phyloP scores from a whole-genome alignment of 2,797 vertebrate species.

The Pangasius mekongensis region DNA sequence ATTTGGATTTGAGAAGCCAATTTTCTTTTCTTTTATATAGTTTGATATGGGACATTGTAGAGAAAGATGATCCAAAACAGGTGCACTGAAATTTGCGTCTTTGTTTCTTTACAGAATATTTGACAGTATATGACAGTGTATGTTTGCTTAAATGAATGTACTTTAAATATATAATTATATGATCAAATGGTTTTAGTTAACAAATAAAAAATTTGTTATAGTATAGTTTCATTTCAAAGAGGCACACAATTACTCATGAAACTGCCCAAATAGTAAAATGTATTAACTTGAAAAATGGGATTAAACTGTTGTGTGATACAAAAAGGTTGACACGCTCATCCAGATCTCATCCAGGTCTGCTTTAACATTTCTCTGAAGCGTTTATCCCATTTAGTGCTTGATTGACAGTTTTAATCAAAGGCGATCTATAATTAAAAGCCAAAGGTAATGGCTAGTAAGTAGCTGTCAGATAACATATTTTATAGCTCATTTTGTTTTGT shows the following conservation, averaged over 20 bases:
- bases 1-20: neutral
- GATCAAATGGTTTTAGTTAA: neutral
- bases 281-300: neutral
- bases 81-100: neutral
- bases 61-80: neutral
- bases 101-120: neutral
- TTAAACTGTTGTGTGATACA: neutral
- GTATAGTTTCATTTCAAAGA: neutral
- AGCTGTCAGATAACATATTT: constrained; percentile 1
- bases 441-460: neutral
- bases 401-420: constrained; percentile 42
- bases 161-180: neutral
- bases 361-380: neutral
- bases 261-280: neutral
- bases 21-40: neutral
- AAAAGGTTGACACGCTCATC: neutral
- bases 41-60: neutral
- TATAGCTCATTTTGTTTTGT: constrained; percentile 22
- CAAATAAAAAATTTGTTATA: neutral
- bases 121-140: too few species aligned
- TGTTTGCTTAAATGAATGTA: neutral
- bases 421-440: constrained; percentile 5
- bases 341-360: neutral
- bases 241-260: neutral
- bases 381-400: constrained; percentile 8